Percentiles rank a stretch among this genome's conserved stretches.
Evolutionary conservation across 1,140 invertebrate species (phyloP).

Genomic region (Drosophila orena): DNA sequence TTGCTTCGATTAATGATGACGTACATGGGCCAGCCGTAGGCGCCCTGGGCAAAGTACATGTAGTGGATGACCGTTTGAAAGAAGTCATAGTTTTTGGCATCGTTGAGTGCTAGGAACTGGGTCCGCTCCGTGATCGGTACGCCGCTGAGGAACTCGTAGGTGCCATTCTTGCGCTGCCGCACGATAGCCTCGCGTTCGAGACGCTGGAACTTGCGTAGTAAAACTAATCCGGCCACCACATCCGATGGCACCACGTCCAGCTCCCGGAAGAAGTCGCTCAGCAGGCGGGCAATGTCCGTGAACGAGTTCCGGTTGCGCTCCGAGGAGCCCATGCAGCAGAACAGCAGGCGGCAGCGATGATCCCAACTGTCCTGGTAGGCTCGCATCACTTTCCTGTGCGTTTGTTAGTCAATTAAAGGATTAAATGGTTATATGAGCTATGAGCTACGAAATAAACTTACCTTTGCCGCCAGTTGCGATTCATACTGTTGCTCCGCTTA

Average conservation of each 20-base stretch:
- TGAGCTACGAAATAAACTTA: conserved; percentile 69
- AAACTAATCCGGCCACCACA: conserved; percentile 93
- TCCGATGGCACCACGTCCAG: conserved; percentile 96
- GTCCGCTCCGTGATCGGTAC: conserved; percentile 93
- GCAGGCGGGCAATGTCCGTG: conserved; percentile 92
- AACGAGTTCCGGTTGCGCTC: conserved; percentile 94
- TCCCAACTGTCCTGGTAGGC: conserved; percentile 97
- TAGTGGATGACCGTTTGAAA: conserved; percentile 93
- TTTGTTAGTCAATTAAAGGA: too few relatives aligned
- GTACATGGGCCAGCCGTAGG: conserved; percentile 96
- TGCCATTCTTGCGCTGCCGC: conserved; percentile 92
- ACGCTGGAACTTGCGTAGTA: conserved; percentile 93
- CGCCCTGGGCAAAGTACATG: conserved; percentile 94
- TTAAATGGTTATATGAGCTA: too few relatives aligned
- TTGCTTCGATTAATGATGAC: conserved; percentile 91
- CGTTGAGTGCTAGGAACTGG: conserved; percentile 93
- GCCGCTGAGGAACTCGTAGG: conserved; percentile 96
- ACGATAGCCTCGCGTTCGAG: conserved; percentile 92
- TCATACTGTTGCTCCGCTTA: conserved; percentile 91
- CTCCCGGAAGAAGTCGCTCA: conserved; percentile 96
- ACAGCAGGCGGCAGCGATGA: conserved; percentile 92
- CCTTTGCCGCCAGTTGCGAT: conserved; percentile 95
- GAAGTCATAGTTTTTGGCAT: conserved; percentile 90
- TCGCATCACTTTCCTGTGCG: conserved; percentile 92
- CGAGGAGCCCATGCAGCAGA: conserved; percentile 93